Base-by-base conservation (phyloP, 2,888 invertebrate genomes). In the Dysmachus trigonus region DNA sequence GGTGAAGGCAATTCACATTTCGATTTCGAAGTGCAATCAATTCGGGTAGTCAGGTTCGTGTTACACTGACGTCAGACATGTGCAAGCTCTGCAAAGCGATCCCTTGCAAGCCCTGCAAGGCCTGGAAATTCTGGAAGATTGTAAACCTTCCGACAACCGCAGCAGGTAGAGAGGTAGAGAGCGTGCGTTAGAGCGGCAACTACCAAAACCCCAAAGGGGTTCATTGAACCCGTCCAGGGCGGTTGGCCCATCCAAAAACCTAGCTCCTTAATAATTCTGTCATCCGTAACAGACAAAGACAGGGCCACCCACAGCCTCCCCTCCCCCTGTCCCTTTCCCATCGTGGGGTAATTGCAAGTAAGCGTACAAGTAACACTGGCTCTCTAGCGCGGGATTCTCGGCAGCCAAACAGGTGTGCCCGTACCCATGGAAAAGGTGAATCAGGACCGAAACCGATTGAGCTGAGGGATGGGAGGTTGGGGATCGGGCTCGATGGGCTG, bases 391-490 rank as follows among this genome's bases (percentile, higher is more conserved):
- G 85, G 74, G 38, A 74, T 85, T 83, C 83, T 41, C 77, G 72
- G 74, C 81, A 85, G 86, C 35, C 87, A 87, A 87, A 87, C 87
- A 87, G 87, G 87, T 87, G 87, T 87, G 86, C 87, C 72, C 15
- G 72, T 86, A 77, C 86, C 71, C 87, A 85, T 51, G 74, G 85
- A 74, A 85, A 74, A 51, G 85, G 85, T 47, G 47, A 51, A 74
- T 51, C 33, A 47, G 85, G 35, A 31, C 73, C 41, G 41, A 72
- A 62, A 22, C 62, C 22, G 2, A 22, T 82, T 18, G 81, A 35
- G 30, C 0, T 77, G 35, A 10, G 62, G 31, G 18, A 33, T n/a
- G 33, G 81, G 81, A n/a, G 62, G 30, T 1, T 77, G 35, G 18
- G 62, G 31, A 8, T 74, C 30, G 33, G 81, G 81, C 27, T 62